A percentile compares a stretch with the other conserved stretches of the same genome.
Evolutionary conservation across 2,797 vertebrate genomes (phyloP).

Genomic region (Halcyon leucocephala): DNA sequence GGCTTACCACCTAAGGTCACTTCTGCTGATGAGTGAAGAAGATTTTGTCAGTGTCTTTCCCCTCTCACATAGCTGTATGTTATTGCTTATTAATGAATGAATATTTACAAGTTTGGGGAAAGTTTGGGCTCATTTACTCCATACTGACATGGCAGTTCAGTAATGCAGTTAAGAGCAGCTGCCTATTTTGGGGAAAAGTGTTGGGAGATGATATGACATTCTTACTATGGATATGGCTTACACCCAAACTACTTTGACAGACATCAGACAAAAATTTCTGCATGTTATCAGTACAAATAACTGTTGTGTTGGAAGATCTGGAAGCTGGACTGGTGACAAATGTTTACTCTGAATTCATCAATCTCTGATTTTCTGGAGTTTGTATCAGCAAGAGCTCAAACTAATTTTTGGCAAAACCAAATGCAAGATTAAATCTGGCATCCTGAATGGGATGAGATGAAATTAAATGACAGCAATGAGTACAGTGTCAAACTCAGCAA

Average conservation of each 20-base stretch:
- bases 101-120: background rate
- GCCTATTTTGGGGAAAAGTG: background rate
- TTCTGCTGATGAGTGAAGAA: background rate
- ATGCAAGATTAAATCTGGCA: background rate
- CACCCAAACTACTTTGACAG: background rate
- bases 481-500: background rate
- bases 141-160: background rate
- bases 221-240: background rate
- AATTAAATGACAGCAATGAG: background rate
- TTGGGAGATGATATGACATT: accelerated
- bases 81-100: background rate
- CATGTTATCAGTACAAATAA: background rate
- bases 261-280: background rate
- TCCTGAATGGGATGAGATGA: background rate
- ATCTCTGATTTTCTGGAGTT: background rate
- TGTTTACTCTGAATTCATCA: background rate
- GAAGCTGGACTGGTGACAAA: background rate
- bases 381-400: background rate
- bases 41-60: background rate
- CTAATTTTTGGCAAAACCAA: background rate
- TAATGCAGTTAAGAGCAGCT: background rate
- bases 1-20: background rate
- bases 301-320: background rate
- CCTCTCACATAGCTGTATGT: background rate
- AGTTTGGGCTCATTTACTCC: background rate